A percentile compares a stretch with the other conserved stretches of the same genome.
phyloP scores from a whole-genome alignment of 1,140 invertebrate genomes.

The Leptinotarsa defecta region DNA sequence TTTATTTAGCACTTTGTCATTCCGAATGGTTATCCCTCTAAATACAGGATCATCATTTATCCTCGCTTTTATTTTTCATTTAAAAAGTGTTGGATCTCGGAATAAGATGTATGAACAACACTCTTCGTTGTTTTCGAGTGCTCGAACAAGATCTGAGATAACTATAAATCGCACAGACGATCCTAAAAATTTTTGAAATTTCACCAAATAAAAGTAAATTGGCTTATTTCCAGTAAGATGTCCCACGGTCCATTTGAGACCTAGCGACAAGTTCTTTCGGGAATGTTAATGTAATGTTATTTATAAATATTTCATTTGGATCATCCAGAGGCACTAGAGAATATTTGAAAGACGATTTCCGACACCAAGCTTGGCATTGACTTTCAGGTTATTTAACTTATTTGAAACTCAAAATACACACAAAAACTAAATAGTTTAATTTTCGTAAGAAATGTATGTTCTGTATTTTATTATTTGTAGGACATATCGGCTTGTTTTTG shows the following conservation, averaged over 20 bases:
- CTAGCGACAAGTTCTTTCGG: neutral
- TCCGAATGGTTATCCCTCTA: no score
- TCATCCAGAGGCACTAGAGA: neutral
- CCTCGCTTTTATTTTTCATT: neutral
- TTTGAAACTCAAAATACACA: no score
- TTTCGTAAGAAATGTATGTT: no score
- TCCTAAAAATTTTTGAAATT: constrained; percentile 17
- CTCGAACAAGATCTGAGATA: constrained; percentile 15
- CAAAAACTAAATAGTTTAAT: no score
- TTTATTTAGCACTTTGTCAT: no score
- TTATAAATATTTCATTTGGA: neutral
- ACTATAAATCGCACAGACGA: constrained; percentile 15
- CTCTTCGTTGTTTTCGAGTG: constrained; percentile 16
- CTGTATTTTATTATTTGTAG: no score
- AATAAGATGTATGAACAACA: constrained; percentile 16
- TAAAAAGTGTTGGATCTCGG: neutral
- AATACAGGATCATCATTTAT: no score
- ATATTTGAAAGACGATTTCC: no score
- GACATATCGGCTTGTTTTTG: no score
- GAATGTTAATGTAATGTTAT: constrained; percentile 19
- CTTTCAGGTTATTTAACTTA: no score
- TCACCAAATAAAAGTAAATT: constrained; percentile 15
- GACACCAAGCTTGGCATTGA: no score
- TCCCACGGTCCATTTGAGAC: constrained; percentile 9
- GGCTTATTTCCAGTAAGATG: constrained; percentile 12